Evolutionary conservation across 1,140 invertebrate genomes (phyloP), one percentile per base, ranked within the genome.

Genomic region (Galleria mellonella): DNA sequence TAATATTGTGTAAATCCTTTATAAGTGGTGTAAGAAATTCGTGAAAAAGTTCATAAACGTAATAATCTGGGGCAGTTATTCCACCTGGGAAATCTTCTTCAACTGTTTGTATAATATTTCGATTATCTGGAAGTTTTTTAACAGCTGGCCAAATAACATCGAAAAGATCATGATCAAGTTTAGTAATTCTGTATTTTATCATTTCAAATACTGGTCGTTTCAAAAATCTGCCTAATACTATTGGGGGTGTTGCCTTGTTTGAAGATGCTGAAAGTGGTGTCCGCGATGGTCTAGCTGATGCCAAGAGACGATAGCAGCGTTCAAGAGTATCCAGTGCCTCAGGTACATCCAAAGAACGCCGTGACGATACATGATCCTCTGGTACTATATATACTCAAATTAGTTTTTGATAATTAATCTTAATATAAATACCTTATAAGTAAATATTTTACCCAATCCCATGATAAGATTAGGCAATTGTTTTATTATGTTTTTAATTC

Each of bases 91-190:
- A 91, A 39, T 93, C 91, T 68, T 92, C 90, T 57, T 91, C 90
- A 4, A 89, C 53, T 2, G 86, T 88, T 66, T 78, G 85, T 29
- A 87, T 69, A 12, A 88, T 66, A 52, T 87, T 89, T 67, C 79
- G 87, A 51, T 87, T 89, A 35, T 86, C 74, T 8, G 90, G 90
- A 28, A 91, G 56, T 66, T 92, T 94, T 75, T 93, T 92, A 43
- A 95, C 90, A 31, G 92, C 92, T 4, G 93, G 93, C 92, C 92
- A 93, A 59, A 95, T 91, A 2, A 94, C 87, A 74, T 95, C 93
- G 62, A 94, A 93, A 1, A 94, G 87, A 74, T 92, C 93, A 76
- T 94, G 92, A 78, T 94, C 93, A 56, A 91, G 87, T 74, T 90
- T 91, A 14, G 93, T 94, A 50, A 93, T 78, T 51, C 92, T 88